Evolutionary conservation across 2,113 vertebrate species (phyloP).

Genomic region (Heliornis fulica): DNA sequence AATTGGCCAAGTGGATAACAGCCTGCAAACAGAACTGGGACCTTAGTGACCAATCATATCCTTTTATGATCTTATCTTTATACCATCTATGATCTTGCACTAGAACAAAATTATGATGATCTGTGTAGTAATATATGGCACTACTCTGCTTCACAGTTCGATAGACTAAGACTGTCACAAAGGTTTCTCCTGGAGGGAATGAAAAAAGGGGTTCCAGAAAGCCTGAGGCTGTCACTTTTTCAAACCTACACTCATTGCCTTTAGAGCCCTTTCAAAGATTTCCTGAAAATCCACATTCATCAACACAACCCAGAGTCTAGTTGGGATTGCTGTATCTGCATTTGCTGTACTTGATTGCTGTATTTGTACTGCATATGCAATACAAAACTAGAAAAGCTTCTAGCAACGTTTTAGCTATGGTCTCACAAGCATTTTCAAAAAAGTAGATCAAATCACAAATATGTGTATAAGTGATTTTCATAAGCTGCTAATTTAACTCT

Average conservation of each 20-base stretch:
- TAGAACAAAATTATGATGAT: not conserved
- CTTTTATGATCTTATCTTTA: not conserved
- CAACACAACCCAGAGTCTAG: not conserved
- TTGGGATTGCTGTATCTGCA: not conserved
- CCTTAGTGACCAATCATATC: not conserved
- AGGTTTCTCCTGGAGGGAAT: not conserved
- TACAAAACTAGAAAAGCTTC: not conserved
- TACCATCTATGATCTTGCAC: not conserved
- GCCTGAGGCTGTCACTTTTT: not conserved
- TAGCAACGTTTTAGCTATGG: not conserved
- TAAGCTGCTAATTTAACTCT: not conserved
- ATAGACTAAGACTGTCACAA: not conserved
- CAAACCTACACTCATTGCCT: not conserved
- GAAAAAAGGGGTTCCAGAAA: not conserved
- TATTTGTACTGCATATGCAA: too few species aligned
- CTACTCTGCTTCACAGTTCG: not conserved
- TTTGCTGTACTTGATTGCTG: too few species aligned
- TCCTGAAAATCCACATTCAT: not conserved
- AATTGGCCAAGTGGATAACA: not conserved
- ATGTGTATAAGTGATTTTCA: not conserved
- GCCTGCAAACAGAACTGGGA: not conserved
- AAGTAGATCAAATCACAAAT: not conserved
- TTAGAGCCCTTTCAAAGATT: not conserved
- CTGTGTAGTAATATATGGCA: not conserved
- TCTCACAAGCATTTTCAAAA: not conserved